Base-by-base conservation (phyloP, 2,888 invertebrate genomes). In the Leucania comma region DNA sequence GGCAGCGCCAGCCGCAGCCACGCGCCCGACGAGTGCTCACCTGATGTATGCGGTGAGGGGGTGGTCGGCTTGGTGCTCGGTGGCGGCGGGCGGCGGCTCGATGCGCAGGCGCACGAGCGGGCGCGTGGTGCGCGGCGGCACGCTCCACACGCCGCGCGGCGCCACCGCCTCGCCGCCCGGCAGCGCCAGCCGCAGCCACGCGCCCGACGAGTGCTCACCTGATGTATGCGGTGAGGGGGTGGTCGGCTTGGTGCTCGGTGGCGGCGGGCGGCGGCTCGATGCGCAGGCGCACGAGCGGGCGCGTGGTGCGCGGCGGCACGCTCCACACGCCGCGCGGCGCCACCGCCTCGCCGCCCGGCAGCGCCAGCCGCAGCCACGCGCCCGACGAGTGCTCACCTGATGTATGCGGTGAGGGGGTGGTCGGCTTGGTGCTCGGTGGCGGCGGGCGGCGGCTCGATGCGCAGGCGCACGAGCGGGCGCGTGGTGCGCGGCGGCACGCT, bases 161-260 rank as follows among this genome's bases (percentile, higher is more conserved):
- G 98, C 98, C 90, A 98, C 98, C 72, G 96, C 96, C 77, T 97
- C 97, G 64, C 98, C 98, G 72, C 95, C 96, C 72, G 99, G 98
- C 90, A 99, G 96, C 93, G 98, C 98, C 93, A 99, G 98, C 90
- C 98, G 98, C 92, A 99, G 98, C 95, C 99, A 99, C 62, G 98
- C n/a, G n/a, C n/a, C n/a, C n/a, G n/a, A n/a, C n/a, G n/a, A n/a
- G n/a, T n/a, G n/a, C n/a, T n/a, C n/a, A n/a, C n/a, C n/a, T n/a
- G n/a, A n/a, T n/a, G n/a, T n/a, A n/a, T n/a, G n/a, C n/a, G n/a
- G n/a, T n/a, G n/a, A n/a, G n/a, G n/a, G n/a, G n/a, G n/a, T n/a
- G n/a, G n/a, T n/a, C n/a, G n/a, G n/a, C n/a, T n/a, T n/a, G n/a
- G n/a, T n/a, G n/a, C n/a, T n/a, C n/a, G n/a, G n/a, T n/a, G n/a